phyloP scores from a whole-genome alignment of 2,113 vertebrate genomes.

The Colinus virginianus region DNA sequence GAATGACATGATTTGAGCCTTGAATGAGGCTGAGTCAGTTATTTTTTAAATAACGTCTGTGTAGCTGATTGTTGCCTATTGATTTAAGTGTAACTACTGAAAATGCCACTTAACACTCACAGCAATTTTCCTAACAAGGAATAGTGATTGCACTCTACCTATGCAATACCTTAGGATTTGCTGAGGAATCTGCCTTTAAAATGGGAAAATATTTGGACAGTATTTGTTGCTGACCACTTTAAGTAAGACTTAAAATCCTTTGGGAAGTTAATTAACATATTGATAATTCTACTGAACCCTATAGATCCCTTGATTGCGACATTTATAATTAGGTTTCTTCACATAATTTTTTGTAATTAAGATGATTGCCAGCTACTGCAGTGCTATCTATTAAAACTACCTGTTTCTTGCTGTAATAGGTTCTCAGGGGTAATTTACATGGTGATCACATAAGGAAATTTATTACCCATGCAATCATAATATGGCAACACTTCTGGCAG shows the following conservation, averaged over 20 bases:
- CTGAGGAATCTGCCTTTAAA: background rate
- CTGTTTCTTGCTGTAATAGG: background rate
- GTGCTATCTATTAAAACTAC: slow-evolving; percentile 4
- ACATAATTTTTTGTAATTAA: slow-evolving; percentile 33
- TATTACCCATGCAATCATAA: background rate
- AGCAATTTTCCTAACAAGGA: background rate
- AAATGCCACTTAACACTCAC: background rate
- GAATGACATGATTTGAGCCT: background rate
- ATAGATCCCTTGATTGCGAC: background rate
- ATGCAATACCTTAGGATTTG: background rate
- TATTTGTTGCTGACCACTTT: background rate
- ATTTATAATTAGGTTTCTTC: slow-evolving; percentile 1
- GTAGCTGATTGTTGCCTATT: background rate
- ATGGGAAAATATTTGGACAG: background rate
- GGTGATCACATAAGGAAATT: slow-evolving; percentile 6
- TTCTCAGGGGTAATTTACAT: slow-evolving; percentile 27
- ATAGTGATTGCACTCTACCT: background rate
- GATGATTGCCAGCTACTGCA: background rate
- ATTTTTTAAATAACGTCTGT: background rate
- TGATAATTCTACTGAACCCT: slow-evolving; percentile 6
- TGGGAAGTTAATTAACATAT: background rate
- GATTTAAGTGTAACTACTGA: background rate
- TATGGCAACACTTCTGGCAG: background rate
- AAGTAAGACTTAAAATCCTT: background rate
- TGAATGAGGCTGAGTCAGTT: background rate